phyloP scores from a whole-genome alignment of 2,888 invertebrate genomes.

The Deilephila elpenor region DNA sequence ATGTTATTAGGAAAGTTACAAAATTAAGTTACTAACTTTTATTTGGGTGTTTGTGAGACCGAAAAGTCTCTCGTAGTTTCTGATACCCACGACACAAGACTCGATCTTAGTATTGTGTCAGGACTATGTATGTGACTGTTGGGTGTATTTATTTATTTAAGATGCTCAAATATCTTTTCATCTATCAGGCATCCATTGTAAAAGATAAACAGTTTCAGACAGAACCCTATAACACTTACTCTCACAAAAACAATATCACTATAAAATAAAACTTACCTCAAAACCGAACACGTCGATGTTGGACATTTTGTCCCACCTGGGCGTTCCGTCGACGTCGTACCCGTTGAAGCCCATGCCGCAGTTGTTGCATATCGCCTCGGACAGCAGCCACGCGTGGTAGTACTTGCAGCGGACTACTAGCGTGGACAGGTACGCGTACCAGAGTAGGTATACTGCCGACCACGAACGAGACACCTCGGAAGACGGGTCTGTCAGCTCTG shows the following conservation, averaged over 20 bases:
- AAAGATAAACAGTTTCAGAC: too few species aligned
- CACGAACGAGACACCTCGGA: constrained; percentile 79
- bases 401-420: constrained; percentile 95
- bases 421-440: constrained; percentile 92
- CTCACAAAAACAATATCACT: not conserved
- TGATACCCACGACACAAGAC: too few species aligned
- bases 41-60: too few species aligned
- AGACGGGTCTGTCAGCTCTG: constrained; percentile 73
- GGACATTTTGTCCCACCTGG: constrained; percentile 96
- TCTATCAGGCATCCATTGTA: too few species aligned
- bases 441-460: constrained; percentile 76
- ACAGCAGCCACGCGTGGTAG: constrained; percentile 98
- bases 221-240: too few species aligned
- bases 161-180: too few species aligned
- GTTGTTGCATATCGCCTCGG: constrained; percentile 97
- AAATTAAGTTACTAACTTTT: too few species aligned
- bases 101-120: too few species aligned
- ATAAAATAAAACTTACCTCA: constrained; percentile 86
- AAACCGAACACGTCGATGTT: constrained; percentile 95
- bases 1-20: too few species aligned
- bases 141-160: too few species aligned
- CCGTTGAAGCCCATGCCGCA: constrained; percentile 97
- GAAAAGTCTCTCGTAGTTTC: too few species aligned
- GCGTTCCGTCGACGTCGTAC: constrained; percentile 88
- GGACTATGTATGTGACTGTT: too few species aligned